A percentile compares a stretch with the other conserved stretches of the same genome.
phyloP scores from a whole-genome alignment of 2,797 vertebrate genomes.

The Alosa sapidissima region DNA sequence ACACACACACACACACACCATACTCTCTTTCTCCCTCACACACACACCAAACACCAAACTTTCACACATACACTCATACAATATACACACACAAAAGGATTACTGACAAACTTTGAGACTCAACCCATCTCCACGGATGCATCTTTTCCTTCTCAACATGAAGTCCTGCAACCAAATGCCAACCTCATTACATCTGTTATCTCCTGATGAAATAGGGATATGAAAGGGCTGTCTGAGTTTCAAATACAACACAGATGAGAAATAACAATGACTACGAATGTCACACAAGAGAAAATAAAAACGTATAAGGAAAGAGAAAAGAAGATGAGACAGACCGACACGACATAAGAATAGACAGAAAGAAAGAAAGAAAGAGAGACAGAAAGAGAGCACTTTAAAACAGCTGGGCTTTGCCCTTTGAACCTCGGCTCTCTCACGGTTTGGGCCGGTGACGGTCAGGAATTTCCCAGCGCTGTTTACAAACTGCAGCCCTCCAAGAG shows the following conservation, averaged over 20 bases:
- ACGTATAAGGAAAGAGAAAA: background rate
- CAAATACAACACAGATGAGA: background rate
- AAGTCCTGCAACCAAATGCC: background rate
- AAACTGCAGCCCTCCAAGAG: background rate
- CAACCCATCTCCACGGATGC: background rate
- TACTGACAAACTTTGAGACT: slow-evolving; percentile 11
- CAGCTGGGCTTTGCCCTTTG: slow-evolving; percentile 11
- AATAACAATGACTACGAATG: background rate
- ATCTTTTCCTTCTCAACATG: background rate
- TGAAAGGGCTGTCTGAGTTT: background rate
- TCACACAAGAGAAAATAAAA: background rate
- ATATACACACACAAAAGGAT: background rate
- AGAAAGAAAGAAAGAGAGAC: background rate
- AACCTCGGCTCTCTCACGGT: background rate
- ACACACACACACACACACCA: background rate
- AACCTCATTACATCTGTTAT: background rate
- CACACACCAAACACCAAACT: background rate
- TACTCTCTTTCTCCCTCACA: background rate
- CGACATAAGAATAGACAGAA: background rate
- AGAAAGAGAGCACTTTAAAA: background rate
- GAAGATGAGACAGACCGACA: background rate
- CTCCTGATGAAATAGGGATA: background rate
- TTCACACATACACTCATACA: background rate
- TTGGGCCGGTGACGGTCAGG: background rate
- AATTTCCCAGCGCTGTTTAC: background rate